phyloP scores from a whole-genome alignment of 2,797 vertebrate species.

The Phalanger gymnotis region DNA sequence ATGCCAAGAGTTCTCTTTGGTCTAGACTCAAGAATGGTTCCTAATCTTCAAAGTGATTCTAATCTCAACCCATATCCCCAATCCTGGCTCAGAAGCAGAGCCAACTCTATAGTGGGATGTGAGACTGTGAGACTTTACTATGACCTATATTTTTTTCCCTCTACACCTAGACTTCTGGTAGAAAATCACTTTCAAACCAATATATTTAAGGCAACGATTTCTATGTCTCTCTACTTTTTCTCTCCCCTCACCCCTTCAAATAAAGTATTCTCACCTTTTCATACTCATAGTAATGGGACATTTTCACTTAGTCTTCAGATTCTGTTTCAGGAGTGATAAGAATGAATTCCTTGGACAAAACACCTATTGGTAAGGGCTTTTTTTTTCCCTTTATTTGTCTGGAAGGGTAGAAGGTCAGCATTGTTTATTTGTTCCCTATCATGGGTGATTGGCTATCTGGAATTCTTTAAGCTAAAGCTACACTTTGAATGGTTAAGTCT shows the following conservation, averaged over 20 bases:
- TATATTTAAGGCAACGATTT: slow-evolving; percentile 23
- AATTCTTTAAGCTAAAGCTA: slow-evolving; percentile 31
- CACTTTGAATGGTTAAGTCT: slow-evolving; percentile 51
- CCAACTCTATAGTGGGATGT: not conserved
- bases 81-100: not conserved
- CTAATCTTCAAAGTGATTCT: not conserved
- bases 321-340: slow-evolving; percentile 46
- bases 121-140: not conserved
- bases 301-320: slow-evolving; percentile 60
- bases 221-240: not conserved
- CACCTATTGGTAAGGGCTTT: not conserved
- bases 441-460: slow-evolving; percentile 13
- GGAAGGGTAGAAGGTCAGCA: slow-evolving; percentile 41
- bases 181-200: slow-evolving; percentile 34
- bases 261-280: slow-evolving; percentile 68
- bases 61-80: slow-evolving; percentile 22
- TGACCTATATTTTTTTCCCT: slow-evolving; percentile 3
- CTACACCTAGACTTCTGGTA: not conserved
- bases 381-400: slow-evolving; percentile 60
- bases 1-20: not conserved
- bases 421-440: slow-evolving; percentile 57
- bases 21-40: not conserved
- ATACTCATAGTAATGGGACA: slow-evolving; percentile 34
- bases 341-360: slow-evolving; percentile 46
- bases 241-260: not conserved